phyloP scores from a whole-genome alignment of 2,888 invertebrate genomes.

The Heliothis peltigera region DNA sequence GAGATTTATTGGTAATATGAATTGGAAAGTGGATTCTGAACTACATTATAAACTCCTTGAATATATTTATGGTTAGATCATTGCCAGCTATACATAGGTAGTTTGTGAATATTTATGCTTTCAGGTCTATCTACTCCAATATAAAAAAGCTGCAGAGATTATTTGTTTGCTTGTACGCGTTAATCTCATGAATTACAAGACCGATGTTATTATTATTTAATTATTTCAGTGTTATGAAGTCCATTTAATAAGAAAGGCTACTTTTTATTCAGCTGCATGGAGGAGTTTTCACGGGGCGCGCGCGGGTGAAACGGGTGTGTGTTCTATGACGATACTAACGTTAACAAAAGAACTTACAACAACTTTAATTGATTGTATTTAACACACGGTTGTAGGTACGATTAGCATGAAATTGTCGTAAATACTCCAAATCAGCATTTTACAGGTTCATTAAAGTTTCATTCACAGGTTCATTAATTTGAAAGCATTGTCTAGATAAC shows the following conservation, averaged over 20 bases:
- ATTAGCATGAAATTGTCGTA: conserved; percentile 11
- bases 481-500: conserved; percentile 1
- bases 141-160: too few relatives aligned
- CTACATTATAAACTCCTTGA: conserved; percentile 4
- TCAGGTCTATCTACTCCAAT: too few relatives aligned
- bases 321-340: not conserved
- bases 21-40: conserved; percentile 40
- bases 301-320: too few relatives aligned
- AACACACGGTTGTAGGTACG: not conserved
- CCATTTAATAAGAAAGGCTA: too few relatives aligned
- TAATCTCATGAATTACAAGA: too few relatives aligned
- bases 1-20: conserved; percentile 59
- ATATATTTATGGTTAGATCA: not conserved
- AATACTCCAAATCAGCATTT: conserved; percentile 5
- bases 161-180: too few relatives aligned
- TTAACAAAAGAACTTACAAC: conserved; percentile 1
- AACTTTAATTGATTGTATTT: not conserved
- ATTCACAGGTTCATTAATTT: conserved; percentile 6
- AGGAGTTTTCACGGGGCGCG: too few relatives aligned
- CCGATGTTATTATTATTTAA: too few relatives aligned
- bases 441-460: not conserved
- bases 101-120: not conserved
- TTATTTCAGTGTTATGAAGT: too few relatives aligned
- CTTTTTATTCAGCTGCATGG: too few relatives aligned
- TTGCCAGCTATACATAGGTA: not conserved